Evolutionary conservation across 2,888 invertebrate genomes (phyloP).

Genomic region (Agriotes lineatus): DNA sequence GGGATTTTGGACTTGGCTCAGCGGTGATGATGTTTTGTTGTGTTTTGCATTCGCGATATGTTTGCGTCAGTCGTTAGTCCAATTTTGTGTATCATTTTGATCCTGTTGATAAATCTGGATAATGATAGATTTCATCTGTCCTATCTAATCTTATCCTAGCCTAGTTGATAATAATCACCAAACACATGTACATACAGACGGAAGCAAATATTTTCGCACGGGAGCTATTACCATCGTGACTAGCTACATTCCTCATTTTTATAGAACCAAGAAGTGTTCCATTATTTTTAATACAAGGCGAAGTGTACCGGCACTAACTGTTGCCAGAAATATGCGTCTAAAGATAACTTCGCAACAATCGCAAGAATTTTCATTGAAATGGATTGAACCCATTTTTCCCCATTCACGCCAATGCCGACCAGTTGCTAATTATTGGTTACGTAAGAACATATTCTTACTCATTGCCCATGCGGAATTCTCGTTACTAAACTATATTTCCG

Average conservation of each 20-base stretch:
- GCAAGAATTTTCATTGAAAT: neutral
- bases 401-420: neutral
- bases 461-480: constrained; percentile 20
- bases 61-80: too few relatives aligned
- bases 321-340: too few relatives aligned
- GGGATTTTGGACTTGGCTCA: too few relatives aligned
- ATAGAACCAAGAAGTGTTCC: neutral
- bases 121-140: too few relatives aligned
- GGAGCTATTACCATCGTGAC: neutral
- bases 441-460: neutral
- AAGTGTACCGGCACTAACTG: too few relatives aligned
- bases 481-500: constrained; percentile 27
- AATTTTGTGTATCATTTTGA: too few relatives aligned
- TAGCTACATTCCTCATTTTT: constrained; percentile 2
- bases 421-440: too few relatives aligned
- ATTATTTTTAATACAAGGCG: neutral
- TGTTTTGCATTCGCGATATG: too few relatives aligned
- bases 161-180: neutral
- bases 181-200: neutral
- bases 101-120: too few relatives aligned
- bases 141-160: too few relatives aligned
- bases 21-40: too few relatives aligned
- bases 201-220: neutral
- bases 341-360: too few relatives aligned
- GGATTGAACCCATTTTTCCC: neutral